Evolutionary conservation across 2,797 vertebrate genomes (phyloP).

Genomic region (Enteromius thamalakanensis): DNA sequence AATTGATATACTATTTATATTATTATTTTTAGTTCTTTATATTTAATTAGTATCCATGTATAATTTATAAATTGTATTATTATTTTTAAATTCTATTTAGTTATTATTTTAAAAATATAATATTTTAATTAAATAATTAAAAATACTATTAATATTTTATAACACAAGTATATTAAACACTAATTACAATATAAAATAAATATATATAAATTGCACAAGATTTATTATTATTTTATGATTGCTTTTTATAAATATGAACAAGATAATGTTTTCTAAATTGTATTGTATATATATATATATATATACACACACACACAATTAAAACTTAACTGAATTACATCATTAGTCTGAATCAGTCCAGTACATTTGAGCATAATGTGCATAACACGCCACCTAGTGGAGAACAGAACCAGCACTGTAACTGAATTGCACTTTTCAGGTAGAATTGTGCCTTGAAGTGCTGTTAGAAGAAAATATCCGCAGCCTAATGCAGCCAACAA

Average conservation of each 20-base stretch:
- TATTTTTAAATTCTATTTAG: not conserved
- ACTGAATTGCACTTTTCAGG: not conserved
- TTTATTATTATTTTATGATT: not conserved
- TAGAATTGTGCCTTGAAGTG: slow-evolving; percentile 15
- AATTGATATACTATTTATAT: not conserved
- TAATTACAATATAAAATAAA: not conserved
- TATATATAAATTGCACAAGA: not conserved
- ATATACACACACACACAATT: too few relatives aligned
- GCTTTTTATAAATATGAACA: not conserved
- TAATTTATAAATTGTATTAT: not conserved
- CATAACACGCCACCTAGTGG: slow-evolving; percentile 53
- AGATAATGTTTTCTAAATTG: not conserved
- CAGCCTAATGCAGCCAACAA: slow-evolving; percentile 42
- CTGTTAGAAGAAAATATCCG: slow-evolving; percentile 52
- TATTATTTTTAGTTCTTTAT: not conserved
- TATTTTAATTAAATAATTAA: not conserved
- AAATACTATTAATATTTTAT: not conserved
- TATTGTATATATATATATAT: not conserved
- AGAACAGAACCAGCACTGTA: not conserved
- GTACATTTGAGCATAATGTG: not conserved
- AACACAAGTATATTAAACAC: not conserved
- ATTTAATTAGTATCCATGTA: not conserved
- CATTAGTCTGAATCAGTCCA: not conserved
- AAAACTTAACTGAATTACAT: not conserved
- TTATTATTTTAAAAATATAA: not conserved